These are phyloP conservation scores for Scyliorhinus canicula DNA, from an alignment of 2,797 vertebrate genomes.

Conservation along the genomic window DNA sequence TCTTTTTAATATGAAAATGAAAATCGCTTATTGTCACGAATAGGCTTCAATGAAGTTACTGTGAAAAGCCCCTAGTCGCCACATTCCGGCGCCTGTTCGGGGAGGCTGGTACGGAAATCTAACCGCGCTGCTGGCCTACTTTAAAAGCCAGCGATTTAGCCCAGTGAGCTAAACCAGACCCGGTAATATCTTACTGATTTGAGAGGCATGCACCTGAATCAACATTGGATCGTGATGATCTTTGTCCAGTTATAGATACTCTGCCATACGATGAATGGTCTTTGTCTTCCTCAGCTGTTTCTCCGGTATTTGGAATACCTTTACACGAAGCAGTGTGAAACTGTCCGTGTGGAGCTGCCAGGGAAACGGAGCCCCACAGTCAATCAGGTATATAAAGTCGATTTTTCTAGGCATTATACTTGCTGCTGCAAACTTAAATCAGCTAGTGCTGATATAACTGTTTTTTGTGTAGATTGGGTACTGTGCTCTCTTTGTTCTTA, in stretches of 20 bases:
- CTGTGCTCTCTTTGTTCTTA: not conserved
- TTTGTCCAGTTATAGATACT: not conserved
- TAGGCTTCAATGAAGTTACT: no score
- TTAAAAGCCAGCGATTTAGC: no score
- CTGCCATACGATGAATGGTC: not conserved
- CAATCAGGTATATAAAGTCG: conserved; percentile 64
- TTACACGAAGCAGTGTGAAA: conserved; percentile 73
- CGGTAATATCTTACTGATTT: not conserved
- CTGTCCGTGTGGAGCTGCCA: conserved; percentile 56
- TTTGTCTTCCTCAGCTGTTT: conserved; percentile 60
- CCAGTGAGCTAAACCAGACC: no score
- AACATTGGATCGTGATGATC: not conserved
- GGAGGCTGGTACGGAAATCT: no score
- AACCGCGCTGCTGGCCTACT: no score
- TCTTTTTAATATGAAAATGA: no score
- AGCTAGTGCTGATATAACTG: not conserved
- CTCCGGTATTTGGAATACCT: conserved; percentile 83
- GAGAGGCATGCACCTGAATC: not conserved
- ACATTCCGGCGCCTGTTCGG: no score
- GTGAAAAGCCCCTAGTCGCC: no score
- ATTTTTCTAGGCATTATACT: not conserved
- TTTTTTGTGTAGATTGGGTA: not conserved
- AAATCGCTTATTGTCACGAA: no score
- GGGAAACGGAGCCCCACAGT: conserved; percentile 63
- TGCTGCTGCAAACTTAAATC: not conserved